Evolutionary conservation across 2,113 vertebrate species (phyloP), one percentile per base, ranked within the genome.

Genomic region (Odobenus rosmarus): DNA sequence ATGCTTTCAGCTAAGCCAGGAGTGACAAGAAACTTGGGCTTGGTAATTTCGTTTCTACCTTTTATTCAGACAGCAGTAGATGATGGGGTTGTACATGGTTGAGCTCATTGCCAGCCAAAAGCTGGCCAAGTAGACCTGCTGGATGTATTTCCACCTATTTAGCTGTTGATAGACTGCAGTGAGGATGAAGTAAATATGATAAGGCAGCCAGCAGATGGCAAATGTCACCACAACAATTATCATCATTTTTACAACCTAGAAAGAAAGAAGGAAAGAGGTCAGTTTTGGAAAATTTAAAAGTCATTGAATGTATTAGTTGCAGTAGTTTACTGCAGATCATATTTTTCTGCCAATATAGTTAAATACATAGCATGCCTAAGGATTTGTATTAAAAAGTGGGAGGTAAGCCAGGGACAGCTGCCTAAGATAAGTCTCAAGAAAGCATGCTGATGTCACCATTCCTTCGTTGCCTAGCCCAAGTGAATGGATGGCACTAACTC

Each of bases 211-310:
- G 98, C 99, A 99, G 98, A 99, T 97, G 15, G 99, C 99, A 98
- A 99, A 99, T 74, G 99, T 99, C 98, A 99, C 98, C 95, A 99
- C 99, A 0, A 99, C 99, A 21, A 99, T 99, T 95, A 99, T 99
- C 99, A 99, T 99, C 99, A 99, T 99, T 99, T 99, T 99, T 94
- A 99, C 99, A 96, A 99, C 99, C 99, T 99, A 98, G 28, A 93
- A 96, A 96, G 91, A 97, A 90, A 87, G 61, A 80, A 90, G 95
- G 46, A 96, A 95, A 72, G 14, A 81, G 31, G 46, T 64, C 9
- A 93, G 62, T 94, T 71, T 83, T 77, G 28, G 31, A 1, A 80
- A 83, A 61, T 83, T 18, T 86, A 64, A 90, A 90, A 90, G 23
- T 69, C 64, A 94, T 74, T 85, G 39, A 26, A 55, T 16, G 33